Base-by-base conservation (phyloP, 2,888 invertebrate species). In the Abscondita cerata region DNA sequence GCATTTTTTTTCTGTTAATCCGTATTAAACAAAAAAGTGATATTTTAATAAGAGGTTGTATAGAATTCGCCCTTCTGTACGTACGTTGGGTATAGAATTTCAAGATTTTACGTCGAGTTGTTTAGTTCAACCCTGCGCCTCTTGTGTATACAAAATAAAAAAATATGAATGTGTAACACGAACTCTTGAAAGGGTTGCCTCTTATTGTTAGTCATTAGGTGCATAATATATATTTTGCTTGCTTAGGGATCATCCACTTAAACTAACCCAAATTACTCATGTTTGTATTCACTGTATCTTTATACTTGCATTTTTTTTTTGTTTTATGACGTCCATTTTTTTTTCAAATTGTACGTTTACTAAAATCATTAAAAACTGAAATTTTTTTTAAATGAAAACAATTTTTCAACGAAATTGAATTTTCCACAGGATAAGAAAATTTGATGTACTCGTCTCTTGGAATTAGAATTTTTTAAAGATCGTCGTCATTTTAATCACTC, bases 91-190 rank as follows among this genome's bases (percentile, higher is more conserved):
- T 44, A 18, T 44, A 44, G 44, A 44, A 44, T 44, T 44, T 44
- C 44, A 44, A 44, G 18, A 44, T 44, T 44, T 44, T 19, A 44
- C 16, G 18, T 44, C 19, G 44, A 44, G 44, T 44, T 44, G 44
- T 44, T 18, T 16, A 11, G n/a, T 44, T 18, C 18, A n/a, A 44
- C 16, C 44, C 44, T 25, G 2, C 25, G 25, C 44, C 19, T 44
- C 18, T 6, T 44, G 44, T 19, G 16, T 44, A 11, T 16, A 44
- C 11, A n/a, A n/a, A n/a, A 12, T 20, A 52, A 59, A 59, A 52
- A 59, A 60, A 50, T 46, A 59, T 47, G 53, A 34, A 54, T 19
- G 15, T 12, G 61, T 61, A 61, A 61, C 52, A 61, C 31, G 56
- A 61, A 40, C 44, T 18, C 12, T 20, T 31, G 46, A 55, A 56